Evolutionary conservation across 2,888 invertebrate species (phyloP).

Genomic region (Augochlorella aurata): DNA sequence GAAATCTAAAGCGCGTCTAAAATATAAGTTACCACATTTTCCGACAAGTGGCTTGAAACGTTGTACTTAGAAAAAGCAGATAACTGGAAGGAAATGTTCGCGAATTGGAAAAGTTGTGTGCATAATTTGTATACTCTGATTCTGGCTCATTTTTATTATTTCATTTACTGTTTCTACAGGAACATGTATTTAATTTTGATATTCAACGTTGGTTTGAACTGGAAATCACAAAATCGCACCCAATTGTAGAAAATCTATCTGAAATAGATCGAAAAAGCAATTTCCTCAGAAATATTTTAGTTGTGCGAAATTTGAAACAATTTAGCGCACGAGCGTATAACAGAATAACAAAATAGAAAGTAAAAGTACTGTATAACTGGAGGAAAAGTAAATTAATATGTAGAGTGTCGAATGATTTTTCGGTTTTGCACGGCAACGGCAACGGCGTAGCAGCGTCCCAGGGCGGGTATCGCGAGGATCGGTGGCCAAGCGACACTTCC

Average conservation of each 20-base stretch:
- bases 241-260: no score
- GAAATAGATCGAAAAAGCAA: background rate
- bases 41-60: background rate
- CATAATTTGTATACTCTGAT: no score
- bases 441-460: background rate
- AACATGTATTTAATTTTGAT: no score
- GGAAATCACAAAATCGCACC: no score
- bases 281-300: background rate
- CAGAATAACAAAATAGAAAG: background rate
- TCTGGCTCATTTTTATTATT: no score
- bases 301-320: background rate
- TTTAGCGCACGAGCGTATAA: background rate
- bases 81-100: background rate
- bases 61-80: no score
- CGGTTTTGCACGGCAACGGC: background rate
- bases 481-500: background rate
- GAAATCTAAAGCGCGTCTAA: background rate
- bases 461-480: background rate
- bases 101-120: no score
- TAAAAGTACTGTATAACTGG: background rate
- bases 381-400: background rate
- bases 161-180: no score
- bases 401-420: background rate
- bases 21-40: background rate
- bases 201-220: no score